Evolutionary conservation across 2,888 invertebrate genomes (phyloP).

Genomic region (Trissonchulus latispiculum): DNA sequence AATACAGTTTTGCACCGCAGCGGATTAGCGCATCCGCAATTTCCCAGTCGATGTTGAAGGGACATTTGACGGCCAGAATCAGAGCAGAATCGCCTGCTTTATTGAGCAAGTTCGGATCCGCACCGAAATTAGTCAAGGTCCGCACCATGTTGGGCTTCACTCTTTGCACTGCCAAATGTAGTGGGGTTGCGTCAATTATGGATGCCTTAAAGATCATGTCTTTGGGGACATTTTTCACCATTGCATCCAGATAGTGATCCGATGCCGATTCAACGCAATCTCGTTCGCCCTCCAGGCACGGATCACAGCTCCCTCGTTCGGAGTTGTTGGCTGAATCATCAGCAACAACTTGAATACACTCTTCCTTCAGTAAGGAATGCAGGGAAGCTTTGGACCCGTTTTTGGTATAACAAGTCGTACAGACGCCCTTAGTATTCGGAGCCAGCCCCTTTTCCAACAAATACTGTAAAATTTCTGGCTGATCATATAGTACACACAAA

Average conservation of each 20-base stretch:
- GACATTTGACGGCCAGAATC: conserved; percentile 53
- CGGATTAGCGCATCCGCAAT: conserved; percentile 51
- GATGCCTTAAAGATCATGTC: background rate
- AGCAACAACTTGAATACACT: background rate
- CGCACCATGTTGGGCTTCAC: conserved; percentile 52
- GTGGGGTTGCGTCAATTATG: conserved; percentile 50
- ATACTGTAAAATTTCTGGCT: conserved; percentile 43
- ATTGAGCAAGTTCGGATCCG: conserved; percentile 51
- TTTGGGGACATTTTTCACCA: background rate
- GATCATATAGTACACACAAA: conserved; percentile 53
- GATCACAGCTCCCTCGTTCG: conserved; percentile 46
- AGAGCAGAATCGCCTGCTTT: conserved; percentile 53
- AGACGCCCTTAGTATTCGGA: background rate
- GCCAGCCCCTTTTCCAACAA: background rate
- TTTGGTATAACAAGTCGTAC: conserved; percentile 50
- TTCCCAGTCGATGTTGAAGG: conserved; percentile 51
- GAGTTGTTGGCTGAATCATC: conserved; percentile 9
- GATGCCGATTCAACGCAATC: conserved; percentile 29
- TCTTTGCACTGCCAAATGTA: conserved; percentile 53
- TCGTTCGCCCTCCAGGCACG: conserved; percentile 51
- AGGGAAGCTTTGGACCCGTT: conserved; percentile 47
- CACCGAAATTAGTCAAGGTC: conserved; percentile 53
- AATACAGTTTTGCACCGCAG: conserved; percentile 14
- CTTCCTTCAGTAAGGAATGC: background rate
- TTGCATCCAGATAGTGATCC: background rate